Evolutionary conservation across 2,888 invertebrate species (phyloP).

Genomic region (Agriopis leucophaearia): DNA sequence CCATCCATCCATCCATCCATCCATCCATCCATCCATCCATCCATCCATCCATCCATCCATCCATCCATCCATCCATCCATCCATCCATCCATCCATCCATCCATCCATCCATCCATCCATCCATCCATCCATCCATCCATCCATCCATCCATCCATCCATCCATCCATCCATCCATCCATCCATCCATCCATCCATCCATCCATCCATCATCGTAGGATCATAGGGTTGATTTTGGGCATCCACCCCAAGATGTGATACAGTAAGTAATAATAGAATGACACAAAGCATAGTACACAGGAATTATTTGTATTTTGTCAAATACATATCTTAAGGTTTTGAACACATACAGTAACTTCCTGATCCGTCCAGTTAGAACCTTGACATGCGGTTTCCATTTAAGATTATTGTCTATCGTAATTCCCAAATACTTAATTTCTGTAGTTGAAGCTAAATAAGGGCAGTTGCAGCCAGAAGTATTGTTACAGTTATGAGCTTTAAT

Average conservation of each 20-base stretch:
- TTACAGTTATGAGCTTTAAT: not conserved
- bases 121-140: too few relatives aligned
- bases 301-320: not conserved
- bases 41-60: too few relatives aligned
- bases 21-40: too few relatives aligned
- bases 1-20: too few relatives aligned
- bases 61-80: too few relatives aligned
- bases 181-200: not conserved
- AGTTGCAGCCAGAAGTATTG: not conserved
- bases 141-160: constrained; percentile 5
- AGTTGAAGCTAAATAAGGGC: not conserved
- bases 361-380: not conserved
- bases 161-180: constrained; percentile 5
- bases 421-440: too few relatives aligned
- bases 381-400: not conserved
- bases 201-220: too few relatives aligned
- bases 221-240: too few relatives aligned
- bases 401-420: not conserved
- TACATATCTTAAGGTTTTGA: not conserved
- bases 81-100: too few relatives aligned
- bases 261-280: not conserved
- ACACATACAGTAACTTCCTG: not conserved
- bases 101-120: too few relatives aligned
- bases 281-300: not conserved
- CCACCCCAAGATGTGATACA: not conserved